Evolutionary conservation across 2,113 vertebrate genomes (phyloP).

Genomic region (Platichthys flesus): DNA sequence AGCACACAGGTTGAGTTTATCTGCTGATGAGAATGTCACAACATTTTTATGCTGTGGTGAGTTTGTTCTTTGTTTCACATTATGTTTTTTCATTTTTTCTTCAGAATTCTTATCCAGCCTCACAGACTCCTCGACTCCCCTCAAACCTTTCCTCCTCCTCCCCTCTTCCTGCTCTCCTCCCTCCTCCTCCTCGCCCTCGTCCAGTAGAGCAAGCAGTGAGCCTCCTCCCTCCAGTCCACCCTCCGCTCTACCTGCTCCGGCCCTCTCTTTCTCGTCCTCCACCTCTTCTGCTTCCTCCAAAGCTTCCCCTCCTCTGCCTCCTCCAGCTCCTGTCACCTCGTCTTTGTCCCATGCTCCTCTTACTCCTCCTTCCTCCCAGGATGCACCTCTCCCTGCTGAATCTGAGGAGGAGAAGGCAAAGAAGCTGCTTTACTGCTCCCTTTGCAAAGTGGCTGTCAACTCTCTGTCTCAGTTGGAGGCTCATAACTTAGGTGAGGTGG

Average conservation of each 20-base stretch:
- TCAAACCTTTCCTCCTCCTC: slow-evolving; percentile 47
- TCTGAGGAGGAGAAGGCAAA: slow-evolving; percentile 98
- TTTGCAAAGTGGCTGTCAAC: slow-evolving; percentile 99
- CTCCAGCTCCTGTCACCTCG: slow-evolving; percentile 29
- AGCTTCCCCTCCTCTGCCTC: slow-evolving; percentile 33
- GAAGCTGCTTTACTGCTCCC: slow-evolving; percentile 96
- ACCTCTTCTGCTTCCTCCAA: slow-evolving; percentile 48
- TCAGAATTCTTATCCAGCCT: slow-evolving; percentile 49
- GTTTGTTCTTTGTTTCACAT: background rate
- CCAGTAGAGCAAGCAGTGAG: slow-evolving; percentile 66
- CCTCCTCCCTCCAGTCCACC: slow-evolving; percentile 69
- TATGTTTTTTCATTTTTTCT: background rate
- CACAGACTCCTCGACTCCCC: slow-evolving; percentile 39
- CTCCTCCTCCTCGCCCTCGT: slow-evolving; percentile 48
- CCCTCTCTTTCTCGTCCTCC: slow-evolving; percentile 48
- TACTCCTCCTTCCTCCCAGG: slow-evolving; percentile 52
- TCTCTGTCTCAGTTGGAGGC: slow-evolving; percentile 97
- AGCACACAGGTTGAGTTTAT: slow-evolving; percentile 54
- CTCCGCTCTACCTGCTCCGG: slow-evolving; percentile 55
- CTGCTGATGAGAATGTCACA: background rate
- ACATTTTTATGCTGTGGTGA: background rate
- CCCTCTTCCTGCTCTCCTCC: slow-evolving; percentile 43
- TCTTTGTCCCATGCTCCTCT: slow-evolving; percentile 25
- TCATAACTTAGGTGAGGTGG: slow-evolving; percentile 91
- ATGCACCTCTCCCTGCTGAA: slow-evolving; percentile 75